These are phyloP conservation scores for Shinisaurus crocodilurus DNA, from an alignment of 2,113 vertebrate genomes.

Conservation along the genomic window DNA sequence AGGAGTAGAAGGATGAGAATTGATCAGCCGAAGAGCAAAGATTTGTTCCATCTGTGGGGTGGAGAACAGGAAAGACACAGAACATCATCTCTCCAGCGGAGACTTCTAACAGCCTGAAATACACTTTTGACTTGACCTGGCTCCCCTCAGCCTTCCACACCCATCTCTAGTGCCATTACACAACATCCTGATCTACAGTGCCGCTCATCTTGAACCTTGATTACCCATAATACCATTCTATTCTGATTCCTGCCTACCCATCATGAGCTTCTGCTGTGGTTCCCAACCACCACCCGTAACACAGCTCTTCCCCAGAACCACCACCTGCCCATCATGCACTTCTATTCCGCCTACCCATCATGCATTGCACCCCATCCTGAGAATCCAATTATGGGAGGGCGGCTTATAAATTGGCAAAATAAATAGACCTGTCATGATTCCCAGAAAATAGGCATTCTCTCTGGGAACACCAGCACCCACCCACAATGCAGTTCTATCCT, in stretches of 20 bases:
- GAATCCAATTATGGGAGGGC: neutral
- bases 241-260: too few relatives aligned
- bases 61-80: neutral
- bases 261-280: too few relatives aligned
- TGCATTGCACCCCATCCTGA: neutral
- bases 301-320: neutral
- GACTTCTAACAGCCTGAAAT: neutral
- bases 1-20: too few relatives aligned
- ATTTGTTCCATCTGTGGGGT: slow-evolving; percentile 71
- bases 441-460: neutral
- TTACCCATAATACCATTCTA: neutral
- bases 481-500: neutral
- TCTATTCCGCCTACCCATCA: neutral
- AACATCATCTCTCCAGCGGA: too few relatives aligned
- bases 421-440: too few relatives aligned
- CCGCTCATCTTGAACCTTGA: neutral
- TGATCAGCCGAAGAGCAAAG: slow-evolving; percentile 49
- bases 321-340: neutral
- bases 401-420: too few relatives aligned
- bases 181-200: neutral
- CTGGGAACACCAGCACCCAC: neutral
- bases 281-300: too few relatives aligned
- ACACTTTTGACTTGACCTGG: neutral
- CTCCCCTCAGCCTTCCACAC: fast-evolving
- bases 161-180: neutral